A percentile compares a stretch with the other conserved stretches of the same genome.
Conservation (phyloP, 2,113 vertebrate genomes). For the Tricholaema leucomelas region DNA sequence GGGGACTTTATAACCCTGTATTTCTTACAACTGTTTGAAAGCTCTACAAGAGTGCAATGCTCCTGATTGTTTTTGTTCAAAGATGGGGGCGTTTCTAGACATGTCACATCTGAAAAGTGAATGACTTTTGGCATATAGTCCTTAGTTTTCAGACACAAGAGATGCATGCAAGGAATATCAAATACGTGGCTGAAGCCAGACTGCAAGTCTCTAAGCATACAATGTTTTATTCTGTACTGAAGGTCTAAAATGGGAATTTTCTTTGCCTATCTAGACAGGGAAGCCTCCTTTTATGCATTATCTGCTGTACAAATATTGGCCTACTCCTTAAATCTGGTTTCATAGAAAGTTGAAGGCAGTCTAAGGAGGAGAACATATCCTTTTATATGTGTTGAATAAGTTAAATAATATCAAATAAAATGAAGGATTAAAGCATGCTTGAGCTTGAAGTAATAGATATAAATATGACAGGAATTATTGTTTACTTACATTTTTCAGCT, state of each 20-base stretch:
- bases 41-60: not conserved
- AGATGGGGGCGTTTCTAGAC: slow-evolving; percentile 45
- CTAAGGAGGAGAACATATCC: slow-evolving; percentile 24
- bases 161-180: slow-evolving; percentile 42
- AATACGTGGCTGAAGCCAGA: not conserved
- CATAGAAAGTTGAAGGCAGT: slow-evolving; percentile 57
- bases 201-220: not conserved
- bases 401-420: slow-evolving; percentile 62
- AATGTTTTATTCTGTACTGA: not conserved
- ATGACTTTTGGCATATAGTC: slow-evolving; percentile 42
- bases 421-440: slow-evolving; percentile 70
- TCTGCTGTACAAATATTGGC: slow-evolving; percentile 37
- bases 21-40: slow-evolving; percentile 31
- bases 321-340: slow-evolving; percentile 28
- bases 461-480: slow-evolving; percentile 70
- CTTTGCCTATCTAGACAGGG: not conserved
- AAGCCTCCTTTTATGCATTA: slow-evolving; percentile 40
- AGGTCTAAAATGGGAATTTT: slow-evolving; percentile 28
- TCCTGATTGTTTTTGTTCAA: slow-evolving; percentile 33
- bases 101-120: slow-evolving; percentile 52
- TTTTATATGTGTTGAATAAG: slow-evolving; percentile 28
- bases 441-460: slow-evolving; percentile 58
- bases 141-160: slow-evolving; percentile 40
- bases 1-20: slow-evolving; percentile 27
- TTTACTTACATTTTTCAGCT: slow-evolving; percentile 77